Evolutionary conservation across 2,113 vertebrate genomes (phyloP).

Genomic region (Triplophysa tibetana): DNA sequence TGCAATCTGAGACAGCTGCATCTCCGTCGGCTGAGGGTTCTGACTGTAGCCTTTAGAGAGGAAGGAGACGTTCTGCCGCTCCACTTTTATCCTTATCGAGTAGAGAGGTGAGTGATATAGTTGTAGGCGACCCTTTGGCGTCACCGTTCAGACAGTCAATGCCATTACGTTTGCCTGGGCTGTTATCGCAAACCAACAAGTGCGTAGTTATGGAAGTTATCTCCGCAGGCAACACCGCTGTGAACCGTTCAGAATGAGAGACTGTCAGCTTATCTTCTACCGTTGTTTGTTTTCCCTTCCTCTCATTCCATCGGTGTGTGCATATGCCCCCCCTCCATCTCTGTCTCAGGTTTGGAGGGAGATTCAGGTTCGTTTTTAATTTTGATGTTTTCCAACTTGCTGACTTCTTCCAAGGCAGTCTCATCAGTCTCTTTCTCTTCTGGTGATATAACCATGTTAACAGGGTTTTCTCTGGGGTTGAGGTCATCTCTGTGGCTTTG

Average conservation of each 20-base stretch:
- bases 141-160: slow-evolving; percentile 78
- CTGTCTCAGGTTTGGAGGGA: neutral
- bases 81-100: slow-evolving; percentile 75
- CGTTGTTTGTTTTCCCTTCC: slow-evolving; percentile 6
- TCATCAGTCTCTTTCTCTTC: slow-evolving; percentile 77
- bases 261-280: neutral
- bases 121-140: slow-evolving; percentile 73
- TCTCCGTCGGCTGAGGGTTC: slow-evolving; percentile 84
- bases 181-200: slow-evolving; percentile 89
- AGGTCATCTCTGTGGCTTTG: neutral
- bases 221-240: slow-evolving; percentile 35
- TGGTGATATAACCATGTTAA: neutral
- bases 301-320: slow-evolving; percentile 50
- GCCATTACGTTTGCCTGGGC: slow-evolving; percentile 83
- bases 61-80: slow-evolving; percentile 88
- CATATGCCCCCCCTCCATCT: no score
- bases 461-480: slow-evolving; percentile 29
- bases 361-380: slow-evolving; percentile 45
- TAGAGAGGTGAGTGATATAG: slow-evolving; percentile 69
- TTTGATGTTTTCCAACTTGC: slow-evolving; percentile 3
- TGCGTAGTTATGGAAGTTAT: slow-evolving; percentile 69
- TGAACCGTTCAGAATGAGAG: slow-evolving; percentile 37
- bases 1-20: slow-evolving; percentile 87
- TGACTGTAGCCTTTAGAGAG: slow-evolving; percentile 92
- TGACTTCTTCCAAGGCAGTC: slow-evolving; percentile 64